Evolutionary conservation across 1,140 invertebrate genomes (phyloP).

Genomic region (Drosophila sucinea): DNA sequence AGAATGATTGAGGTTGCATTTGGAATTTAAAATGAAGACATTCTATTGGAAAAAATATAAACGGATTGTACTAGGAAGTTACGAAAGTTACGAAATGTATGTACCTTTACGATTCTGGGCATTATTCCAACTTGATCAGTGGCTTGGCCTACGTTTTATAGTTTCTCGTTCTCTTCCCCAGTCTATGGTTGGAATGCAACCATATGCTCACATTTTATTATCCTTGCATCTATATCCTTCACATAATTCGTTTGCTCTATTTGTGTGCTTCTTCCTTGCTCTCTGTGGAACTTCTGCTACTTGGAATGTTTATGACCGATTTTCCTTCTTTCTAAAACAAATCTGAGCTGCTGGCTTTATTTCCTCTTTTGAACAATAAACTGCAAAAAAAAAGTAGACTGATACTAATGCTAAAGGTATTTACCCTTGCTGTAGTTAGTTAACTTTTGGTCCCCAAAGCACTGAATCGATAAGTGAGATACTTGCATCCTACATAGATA

Average conservation of each 20-base stretch:
- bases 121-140: constrained; percentile 46
- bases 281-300: constrained; percentile 25
- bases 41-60: too few relatives aligned
- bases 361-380: background rate
- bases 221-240: constrained; percentile 49
- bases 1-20: too few relatives aligned
- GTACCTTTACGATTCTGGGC: background rate
- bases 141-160: constrained; percentile 36
- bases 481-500: background rate
- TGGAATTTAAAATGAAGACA: too few relatives aligned
- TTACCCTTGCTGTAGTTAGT: background rate
- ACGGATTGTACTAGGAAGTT: too few relatives aligned
- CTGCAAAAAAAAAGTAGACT: background rate
- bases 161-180: constrained; percentile 6
- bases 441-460: background rate
- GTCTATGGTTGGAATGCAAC: background rate
- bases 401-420: background rate
- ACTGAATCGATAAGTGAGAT: background rate
- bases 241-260: constrained; percentile 53
- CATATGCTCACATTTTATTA: constrained; percentile 45
- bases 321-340: constrained; percentile 11
- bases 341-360: constrained; percentile 4
- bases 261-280: constrained; percentile 42
- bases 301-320: constrained; percentile 33
- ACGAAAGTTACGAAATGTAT: too few relatives aligned